These are phyloP conservation scores for Papilio protenor DNA, from an alignment of 2,888 invertebrate genomes.

Conservation along the genomic window DNA sequence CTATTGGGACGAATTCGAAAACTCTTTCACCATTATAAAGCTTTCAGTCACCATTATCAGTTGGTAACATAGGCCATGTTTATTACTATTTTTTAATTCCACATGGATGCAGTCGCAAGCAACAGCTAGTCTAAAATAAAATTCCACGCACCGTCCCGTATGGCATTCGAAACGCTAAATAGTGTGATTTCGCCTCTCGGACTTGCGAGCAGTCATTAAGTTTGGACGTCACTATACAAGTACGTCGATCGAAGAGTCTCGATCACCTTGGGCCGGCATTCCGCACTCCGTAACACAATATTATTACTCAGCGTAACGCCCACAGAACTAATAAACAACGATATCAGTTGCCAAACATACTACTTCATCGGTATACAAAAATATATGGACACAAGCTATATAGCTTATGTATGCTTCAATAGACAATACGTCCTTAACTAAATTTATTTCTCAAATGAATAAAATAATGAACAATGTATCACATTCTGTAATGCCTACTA, in stretches of 20 bases:
- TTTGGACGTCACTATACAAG: conserved; percentile 39
- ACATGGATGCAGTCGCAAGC: no score
- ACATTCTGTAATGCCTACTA: background rate
- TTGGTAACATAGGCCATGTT: no score
- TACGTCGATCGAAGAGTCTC: conserved; percentile 51
- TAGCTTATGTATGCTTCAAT: background rate
- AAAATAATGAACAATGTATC: background rate
- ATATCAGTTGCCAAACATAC: conserved; percentile 25
- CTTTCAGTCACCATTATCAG: no score
- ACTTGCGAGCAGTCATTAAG: background rate
- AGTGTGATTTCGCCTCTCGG: background rate
- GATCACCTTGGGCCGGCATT: conserved; percentile 55
- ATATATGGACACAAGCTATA: background rate
- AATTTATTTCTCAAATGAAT: background rate
- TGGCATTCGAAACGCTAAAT: no score
- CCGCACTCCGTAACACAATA: conserved; percentile 46
- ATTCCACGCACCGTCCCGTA: no score
- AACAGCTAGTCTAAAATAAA: no score
- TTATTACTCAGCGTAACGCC: conserved; percentile 46
- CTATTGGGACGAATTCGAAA: no score
- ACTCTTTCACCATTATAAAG: no score
- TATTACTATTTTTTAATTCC: no score
- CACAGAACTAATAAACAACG: conserved; percentile 44
- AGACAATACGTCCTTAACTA: background rate
- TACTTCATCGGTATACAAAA: background rate